Evolutionary conservation across 2,888 invertebrate genomes (phyloP), one percentile per base, ranked within the genome.

Genomic region (Archaeoteleia sp.): DNA sequence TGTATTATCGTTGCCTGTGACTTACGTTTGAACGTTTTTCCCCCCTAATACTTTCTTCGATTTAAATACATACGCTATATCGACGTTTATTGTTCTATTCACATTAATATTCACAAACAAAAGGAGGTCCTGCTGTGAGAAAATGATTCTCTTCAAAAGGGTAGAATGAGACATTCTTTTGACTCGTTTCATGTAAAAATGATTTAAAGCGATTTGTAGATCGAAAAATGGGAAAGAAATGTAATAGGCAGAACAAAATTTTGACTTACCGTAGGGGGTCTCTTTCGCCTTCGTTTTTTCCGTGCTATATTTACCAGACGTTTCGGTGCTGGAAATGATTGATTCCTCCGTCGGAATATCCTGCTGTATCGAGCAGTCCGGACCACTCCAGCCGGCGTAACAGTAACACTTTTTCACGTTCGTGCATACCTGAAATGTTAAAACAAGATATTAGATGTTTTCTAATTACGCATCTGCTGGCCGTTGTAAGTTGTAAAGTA

Each of bases 331-430:
- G 67, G 88, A 86, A 62, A 89, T 88, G 69, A 88, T 86, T 71
- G 88, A 87, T 43, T 78, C 76, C 7, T 87, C 85, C 45, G 91
- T 90, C 30, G 91, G 91, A 71, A 92, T 87, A 57, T 91, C 90
- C 78, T 92, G 90, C 78, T 90, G 89, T 75, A 92, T 90, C 37
- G 95, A 94, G 87, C 96, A 96, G 87, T 96, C 96, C 17, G 92
- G 89, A 35, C 95, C 95, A 37, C 91, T 91, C 94, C 94, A 96
- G 71, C 96, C 97, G 70, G 89, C 88, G 81, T 93, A 89, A 87
- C 98, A 98, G 83, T 93, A 94, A 86, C 98, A 98, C 78, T 92
- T 93, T 88, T 96, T 95, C 73, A 91, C 88, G 86, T 96, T 97
- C 8, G 97, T 95, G 86, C 98, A 98, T 61, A 92, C 90, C 97